phyloP scores from a whole-genome alignment of 2,888 invertebrate genomes.

The Acrobasis repandana region DNA sequence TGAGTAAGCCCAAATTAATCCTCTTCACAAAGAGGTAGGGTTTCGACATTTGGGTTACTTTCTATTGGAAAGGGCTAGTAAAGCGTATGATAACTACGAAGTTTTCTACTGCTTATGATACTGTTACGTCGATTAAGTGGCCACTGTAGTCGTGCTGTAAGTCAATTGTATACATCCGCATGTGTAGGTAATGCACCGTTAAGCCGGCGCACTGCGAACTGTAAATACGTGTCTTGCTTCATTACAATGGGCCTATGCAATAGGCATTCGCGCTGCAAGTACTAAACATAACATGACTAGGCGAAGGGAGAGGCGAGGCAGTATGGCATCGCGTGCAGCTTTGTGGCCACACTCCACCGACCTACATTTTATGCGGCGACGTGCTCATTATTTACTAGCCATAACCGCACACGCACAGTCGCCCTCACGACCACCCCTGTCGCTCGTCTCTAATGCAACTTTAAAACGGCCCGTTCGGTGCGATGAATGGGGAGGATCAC shows the following conservation, averaged over 20 bases:
- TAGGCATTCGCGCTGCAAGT: constrained; percentile 46
- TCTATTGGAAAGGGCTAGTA: constrained; percentile 38
- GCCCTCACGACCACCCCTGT: constrained; percentile 52
- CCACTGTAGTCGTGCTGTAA: constrained; percentile 2
- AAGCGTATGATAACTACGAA: constrained; percentile 21
- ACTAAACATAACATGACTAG: constrained; percentile 45
- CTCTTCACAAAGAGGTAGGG: constrained; percentile 23
- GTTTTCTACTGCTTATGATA: neutral
- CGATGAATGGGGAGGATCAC: constrained; percentile 55
- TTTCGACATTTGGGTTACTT: constrained; percentile 31
- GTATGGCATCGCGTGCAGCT: constrained; percentile 66
- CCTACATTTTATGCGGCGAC: constrained; percentile 80
- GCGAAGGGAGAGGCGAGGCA: constrained; percentile 52
- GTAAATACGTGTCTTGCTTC: constrained; percentile 37
- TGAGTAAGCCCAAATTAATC: constrained; percentile 30
- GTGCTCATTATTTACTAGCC: constrained; percentile 69
- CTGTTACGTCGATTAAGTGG: neutral
- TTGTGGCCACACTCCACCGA: constrained; percentile 73
- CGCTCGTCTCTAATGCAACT: constrained; percentile 34
- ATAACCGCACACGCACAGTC: constrained; percentile 59
- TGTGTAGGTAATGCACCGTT: constrained; percentile 27
- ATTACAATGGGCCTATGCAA: constrained; percentile 55
- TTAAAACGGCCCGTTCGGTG: constrained; percentile 34
- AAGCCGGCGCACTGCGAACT: constrained; percentile 21
- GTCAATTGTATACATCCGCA: constrained; percentile 22